Conservation (phyloP, 2,113 vertebrate genomes). For the Jacana jacana region DNA sequence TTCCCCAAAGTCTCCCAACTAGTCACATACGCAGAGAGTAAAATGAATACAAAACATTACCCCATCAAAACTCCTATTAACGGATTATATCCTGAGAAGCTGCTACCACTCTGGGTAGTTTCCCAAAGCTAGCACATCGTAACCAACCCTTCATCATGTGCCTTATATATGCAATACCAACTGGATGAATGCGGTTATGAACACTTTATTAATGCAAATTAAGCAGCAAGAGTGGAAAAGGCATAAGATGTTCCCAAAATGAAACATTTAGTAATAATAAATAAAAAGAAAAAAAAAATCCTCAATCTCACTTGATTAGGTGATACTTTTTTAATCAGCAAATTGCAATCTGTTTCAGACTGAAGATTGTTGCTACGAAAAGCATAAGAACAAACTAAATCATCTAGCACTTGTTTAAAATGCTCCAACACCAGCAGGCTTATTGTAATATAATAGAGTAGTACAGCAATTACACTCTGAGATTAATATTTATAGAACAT, state of each 20-base stretch:
- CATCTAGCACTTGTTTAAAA: conserved; percentile 65
- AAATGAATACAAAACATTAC: not conserved
- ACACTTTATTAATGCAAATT: not conserved
- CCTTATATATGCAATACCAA: not conserved
- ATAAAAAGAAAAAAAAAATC: not conserved
- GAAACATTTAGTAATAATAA: conserved; percentile 28
- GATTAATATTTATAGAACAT: conserved; percentile 51
- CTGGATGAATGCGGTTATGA: not conserved
- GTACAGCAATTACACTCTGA: conserved; percentile 58
- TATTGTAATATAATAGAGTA: conserved; percentile 66
- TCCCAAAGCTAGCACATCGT: not conserved
- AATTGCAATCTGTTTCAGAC: conserved; percentile 60
- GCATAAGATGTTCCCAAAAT: not conserved
- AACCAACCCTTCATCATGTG: not conserved
- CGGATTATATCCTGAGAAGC: not conserved
- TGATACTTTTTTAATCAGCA: conserved; percentile 14
- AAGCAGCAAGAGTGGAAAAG: not conserved
- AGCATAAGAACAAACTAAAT: conserved; percentile 64
- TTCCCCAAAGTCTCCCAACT: not conserved
- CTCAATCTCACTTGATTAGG: not conserved
- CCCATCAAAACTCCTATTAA: not conserved
- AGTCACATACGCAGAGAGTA: not conserved
- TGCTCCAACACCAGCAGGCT: conserved; percentile 56
- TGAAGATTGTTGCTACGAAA: conserved; percentile 52
- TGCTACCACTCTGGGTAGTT: not conserved